Base-by-base conservation (phyloP, 1,140 invertebrate genomes). In the Augochlora pura region DNA sequence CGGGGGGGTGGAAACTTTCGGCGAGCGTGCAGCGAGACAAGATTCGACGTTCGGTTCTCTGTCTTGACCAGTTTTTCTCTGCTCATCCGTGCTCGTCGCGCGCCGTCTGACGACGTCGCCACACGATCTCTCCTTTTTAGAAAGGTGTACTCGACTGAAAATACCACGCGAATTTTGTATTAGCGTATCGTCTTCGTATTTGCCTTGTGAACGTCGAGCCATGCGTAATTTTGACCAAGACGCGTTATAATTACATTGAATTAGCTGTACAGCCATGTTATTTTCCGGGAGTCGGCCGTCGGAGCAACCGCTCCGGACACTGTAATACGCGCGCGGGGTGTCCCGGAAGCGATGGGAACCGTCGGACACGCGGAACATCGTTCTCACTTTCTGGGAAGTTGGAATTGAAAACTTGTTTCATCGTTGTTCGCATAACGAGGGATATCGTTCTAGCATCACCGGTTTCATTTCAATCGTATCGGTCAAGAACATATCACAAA, bases 11-110 rank as follows among this genome's bases (percentile, higher is more conserved):
- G n/a, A n/a, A 39, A 0, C 12, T 46, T 38, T n/a, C n/a, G 7
- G 25, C 16, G 42, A 46, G 23, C 39, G 23, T 8, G 42, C 42
- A 46, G 42, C 8, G 12, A n/a, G n/a, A 27, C 27, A 60, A 10
- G 46, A 42, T 39, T n/a, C 10, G 7, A 32, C 1, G 21, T 72
- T 65, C 12, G 54, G 54, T 27, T 65, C n/a, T 38, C 49, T 38
- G 23, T 70, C 60, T n/a, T 72, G 76, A 71, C 76, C 76, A 78
- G 68, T 78, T 57, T 78, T 57, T 78, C 64, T 23, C 42, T 32
- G 68, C 69, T 72, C 76, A 78, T 57, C 49, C 32, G 16, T 52
- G 49, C 18, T 38, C 27, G n/a, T 18, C 9, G 5, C 16, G 21
- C 2, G 14, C 18, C 49, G 49, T 32, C 65, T n/a, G 46, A 39